phyloP scores from a whole-genome alignment of 2,888 invertebrate genomes.

The Pandemis heparana region DNA sequence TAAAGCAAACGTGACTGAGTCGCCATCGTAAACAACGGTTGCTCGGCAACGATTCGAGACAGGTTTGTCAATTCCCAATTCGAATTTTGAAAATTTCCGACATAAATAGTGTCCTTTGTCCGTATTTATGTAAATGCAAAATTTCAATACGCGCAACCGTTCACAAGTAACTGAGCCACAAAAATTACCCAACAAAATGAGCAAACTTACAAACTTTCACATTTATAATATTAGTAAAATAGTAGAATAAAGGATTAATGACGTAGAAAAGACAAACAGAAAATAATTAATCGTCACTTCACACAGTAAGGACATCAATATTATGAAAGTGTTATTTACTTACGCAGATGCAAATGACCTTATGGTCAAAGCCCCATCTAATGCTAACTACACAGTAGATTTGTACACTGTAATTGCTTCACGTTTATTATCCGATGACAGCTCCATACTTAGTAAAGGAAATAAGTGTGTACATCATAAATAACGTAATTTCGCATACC shows the following conservation, averaged over 20 bases:
- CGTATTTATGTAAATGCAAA: too few relatives aligned
- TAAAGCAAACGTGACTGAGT: too few relatives aligned
- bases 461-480: constrained; percentile 16
- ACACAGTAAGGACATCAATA: constrained; percentile 1
- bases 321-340: constrained; percentile 33
- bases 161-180: background rate
- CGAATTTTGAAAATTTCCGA: too few relatives aligned
- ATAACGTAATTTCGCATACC: constrained; percentile 22
- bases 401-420: constrained; percentile 6
- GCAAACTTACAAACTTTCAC: background rate
- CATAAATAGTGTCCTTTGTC: too few relatives aligned
- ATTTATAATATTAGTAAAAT: too few relatives aligned
- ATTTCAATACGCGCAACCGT: too few relatives aligned
- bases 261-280: background rate
- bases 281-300: background rate
- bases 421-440: background rate
- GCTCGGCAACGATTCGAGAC: too few relatives aligned
- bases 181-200: background rate
- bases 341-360: background rate
- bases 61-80: too few relatives aligned
- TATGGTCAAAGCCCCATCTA: background rate
- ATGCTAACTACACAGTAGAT: background rate
- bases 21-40: too few relatives aligned
- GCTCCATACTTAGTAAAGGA: background rate
- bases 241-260: background rate